These are phyloP conservation scores for Drosophila imparisetae DNA, from an alignment of 2,888 invertebrate genomes.

Conservation along the genomic window DNA sequence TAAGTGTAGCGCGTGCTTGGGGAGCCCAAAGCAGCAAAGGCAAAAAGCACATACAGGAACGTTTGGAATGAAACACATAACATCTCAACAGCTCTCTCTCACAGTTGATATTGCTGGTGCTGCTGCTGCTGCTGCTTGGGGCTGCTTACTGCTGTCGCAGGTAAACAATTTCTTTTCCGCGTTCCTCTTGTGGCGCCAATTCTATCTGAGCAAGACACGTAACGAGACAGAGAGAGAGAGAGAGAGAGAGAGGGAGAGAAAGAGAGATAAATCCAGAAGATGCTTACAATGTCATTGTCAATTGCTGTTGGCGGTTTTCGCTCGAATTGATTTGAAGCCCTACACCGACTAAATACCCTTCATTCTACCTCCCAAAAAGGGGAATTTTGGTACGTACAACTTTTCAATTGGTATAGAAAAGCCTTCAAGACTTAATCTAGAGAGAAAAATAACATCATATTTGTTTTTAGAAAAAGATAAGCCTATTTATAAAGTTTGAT, in stretches of 20 bases:
- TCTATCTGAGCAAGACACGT: slow-evolving; percentile 32
- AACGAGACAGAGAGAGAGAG: slow-evolving; percentile 3
- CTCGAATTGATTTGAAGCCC: slow-evolving; percentile 39
- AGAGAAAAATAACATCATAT: neutral
- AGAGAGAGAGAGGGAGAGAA: slow-evolving; percentile 14
- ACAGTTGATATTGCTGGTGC: slow-evolving; percentile 7
- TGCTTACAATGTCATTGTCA: slow-evolving; percentile 72
- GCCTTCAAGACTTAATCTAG: neutral
- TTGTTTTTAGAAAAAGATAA: neutral
- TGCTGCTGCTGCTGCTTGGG: slow-evolving; percentile 25
- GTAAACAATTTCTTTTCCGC: slow-evolving; percentile 56
- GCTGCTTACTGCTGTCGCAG: slow-evolving; percentile 26
- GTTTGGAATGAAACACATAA: slow-evolving; percentile 55
- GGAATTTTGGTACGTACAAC: neutral
- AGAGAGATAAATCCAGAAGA: slow-evolving; percentile 28
- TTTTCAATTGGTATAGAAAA: neutral
- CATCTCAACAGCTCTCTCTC: slow-evolving; percentile 12
- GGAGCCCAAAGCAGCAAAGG: slow-evolving; percentile 48
- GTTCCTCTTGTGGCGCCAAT: slow-evolving; percentile 55
- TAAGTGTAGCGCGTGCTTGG: slow-evolving; percentile 58
- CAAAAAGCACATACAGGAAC: slow-evolving; percentile 14
- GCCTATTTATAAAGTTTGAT: neutral
- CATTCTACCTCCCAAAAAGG: neutral
- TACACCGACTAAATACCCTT: slow-evolving; percentile 42
- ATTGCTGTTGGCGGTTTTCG: slow-evolving; percentile 47